Percentiles rank a stretch among this genome's conserved stretches.
These are phyloP conservation scores for Contarinia nasturtii DNA, from an alignment of 1,140 invertebrate genomes.

Conservation along the genomic window DNA sequence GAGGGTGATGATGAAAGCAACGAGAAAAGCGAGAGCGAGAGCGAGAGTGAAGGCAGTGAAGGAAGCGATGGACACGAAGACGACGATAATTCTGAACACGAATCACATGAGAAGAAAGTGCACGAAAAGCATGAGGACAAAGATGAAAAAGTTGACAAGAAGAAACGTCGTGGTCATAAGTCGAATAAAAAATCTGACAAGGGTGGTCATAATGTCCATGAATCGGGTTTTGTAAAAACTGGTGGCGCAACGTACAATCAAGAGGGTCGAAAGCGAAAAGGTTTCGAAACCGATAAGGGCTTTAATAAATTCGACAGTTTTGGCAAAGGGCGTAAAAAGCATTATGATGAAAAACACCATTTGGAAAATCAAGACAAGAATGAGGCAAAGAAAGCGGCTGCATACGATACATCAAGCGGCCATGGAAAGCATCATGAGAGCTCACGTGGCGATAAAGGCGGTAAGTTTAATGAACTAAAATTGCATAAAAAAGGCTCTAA, in stretches of 20 bases:
- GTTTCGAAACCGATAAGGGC: background rate
- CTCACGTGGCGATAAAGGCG: background rate
- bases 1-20: no score
- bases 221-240: background rate
- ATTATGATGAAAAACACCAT: constrained; percentile 2
- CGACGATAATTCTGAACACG: background rate
- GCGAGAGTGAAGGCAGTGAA: background rate
- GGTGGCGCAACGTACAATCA: background rate
- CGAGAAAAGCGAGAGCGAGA: no score
- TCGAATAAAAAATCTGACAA: background rate
- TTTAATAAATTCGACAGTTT: background rate
- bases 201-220: background rate
- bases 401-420: background rate
- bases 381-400: constrained; percentile 1
- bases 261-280: background rate
- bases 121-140: background rate
- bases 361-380: background rate
- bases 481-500: constrained; percentile 47
- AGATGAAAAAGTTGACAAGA: background rate
- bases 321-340: background rate
- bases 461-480: constrained; percentile 24
- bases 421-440: background rate
- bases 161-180: background rate
- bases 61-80: background rate
- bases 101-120: background rate